These are phyloP conservation scores for Prunella himalayana DNA, from an alignment of 2,113 vertebrate species.

Conservation along the genomic window DNA sequence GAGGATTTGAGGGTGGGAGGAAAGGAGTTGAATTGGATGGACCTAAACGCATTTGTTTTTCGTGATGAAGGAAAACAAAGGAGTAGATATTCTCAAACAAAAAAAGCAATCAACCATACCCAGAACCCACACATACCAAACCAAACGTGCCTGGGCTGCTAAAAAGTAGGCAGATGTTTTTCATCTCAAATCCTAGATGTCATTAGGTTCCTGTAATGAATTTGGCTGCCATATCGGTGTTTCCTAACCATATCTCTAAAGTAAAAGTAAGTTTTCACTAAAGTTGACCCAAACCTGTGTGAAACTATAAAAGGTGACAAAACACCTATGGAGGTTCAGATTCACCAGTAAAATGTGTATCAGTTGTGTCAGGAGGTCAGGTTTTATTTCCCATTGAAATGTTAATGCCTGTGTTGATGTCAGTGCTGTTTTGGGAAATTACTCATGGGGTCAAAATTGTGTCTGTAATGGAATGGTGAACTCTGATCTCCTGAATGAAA, in stretches of 20 bases:
- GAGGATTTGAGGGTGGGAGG: background rate
- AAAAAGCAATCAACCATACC: background rate
- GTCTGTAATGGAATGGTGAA: background rate
- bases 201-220: background rate
- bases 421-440: slow-evolving; percentile 53
- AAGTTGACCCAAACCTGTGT: background rate
- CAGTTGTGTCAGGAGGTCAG: slow-evolving; percentile 7
- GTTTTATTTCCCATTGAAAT: slow-evolving; percentile 69
- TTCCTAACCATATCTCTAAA: background rate
- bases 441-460: slow-evolving; percentile 51
- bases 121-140: background rate
- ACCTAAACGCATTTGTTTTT: background rate
- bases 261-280: background rate
- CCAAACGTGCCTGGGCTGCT: background rate
- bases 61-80: background rate
- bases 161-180: background rate
- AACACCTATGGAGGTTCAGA: background rate
- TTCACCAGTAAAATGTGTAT: background rate
- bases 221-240: background rate
- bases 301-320: background rate
- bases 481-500: background rate
- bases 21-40: background rate
- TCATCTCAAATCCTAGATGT: background rate
- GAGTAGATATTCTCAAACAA: background rate
- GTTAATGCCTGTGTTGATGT: slow-evolving; percentile 58